phyloP scores from a whole-genome alignment of 2,888 invertebrate species.

The Ormyrus labotus region DNA sequence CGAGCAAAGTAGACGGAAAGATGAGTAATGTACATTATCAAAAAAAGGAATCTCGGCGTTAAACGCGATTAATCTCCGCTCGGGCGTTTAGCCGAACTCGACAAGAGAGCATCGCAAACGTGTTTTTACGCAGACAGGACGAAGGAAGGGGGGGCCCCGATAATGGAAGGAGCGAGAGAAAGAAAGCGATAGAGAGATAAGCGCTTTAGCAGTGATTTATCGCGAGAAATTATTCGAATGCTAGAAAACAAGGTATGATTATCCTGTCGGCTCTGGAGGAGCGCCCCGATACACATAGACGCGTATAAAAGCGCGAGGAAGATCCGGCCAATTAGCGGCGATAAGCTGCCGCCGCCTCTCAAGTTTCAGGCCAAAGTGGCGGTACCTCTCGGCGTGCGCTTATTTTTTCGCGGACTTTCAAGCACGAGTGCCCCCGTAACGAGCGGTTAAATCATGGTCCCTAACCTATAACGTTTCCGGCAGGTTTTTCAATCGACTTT shows the following conservation, averaged over 20 bases:
- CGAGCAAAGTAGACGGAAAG: constrained; percentile 23
- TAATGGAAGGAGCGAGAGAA: constrained; percentile 53
- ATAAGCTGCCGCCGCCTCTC: background rate
- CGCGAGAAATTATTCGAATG: constrained; percentile 74
- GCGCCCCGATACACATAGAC: background rate
- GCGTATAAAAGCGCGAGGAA: constrained; percentile 37
- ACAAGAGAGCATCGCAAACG: constrained; percentile 30
- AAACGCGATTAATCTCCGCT: constrained; percentile 52
- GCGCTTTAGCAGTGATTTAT: constrained; percentile 74
- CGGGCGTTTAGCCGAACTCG: constrained; percentile 14
- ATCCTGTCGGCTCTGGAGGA: constrained; percentile 62
- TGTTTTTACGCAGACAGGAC: constrained; percentile 24
- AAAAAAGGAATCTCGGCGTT: constrained; percentile 44
- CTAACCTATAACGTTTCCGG: background rate
- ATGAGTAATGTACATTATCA: constrained; percentile 50
- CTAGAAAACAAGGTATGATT: constrained; percentile 75
- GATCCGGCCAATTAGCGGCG: constrained; percentile 51
- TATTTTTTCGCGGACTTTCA: background rate
- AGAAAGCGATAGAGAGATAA: constrained; percentile 56
- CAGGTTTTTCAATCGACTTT: constrained; percentile 19
- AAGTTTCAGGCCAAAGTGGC: too few species aligned
- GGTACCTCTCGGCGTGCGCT: background rate
- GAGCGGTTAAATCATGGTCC: constrained; percentile 12
- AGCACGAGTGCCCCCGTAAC: background rate
- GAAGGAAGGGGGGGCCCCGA: background rate